These are phyloP conservation scores for Ostrea denselamellosa DNA, from an alignment of 1,140 invertebrate species.

Conservation along the genomic window DNA sequence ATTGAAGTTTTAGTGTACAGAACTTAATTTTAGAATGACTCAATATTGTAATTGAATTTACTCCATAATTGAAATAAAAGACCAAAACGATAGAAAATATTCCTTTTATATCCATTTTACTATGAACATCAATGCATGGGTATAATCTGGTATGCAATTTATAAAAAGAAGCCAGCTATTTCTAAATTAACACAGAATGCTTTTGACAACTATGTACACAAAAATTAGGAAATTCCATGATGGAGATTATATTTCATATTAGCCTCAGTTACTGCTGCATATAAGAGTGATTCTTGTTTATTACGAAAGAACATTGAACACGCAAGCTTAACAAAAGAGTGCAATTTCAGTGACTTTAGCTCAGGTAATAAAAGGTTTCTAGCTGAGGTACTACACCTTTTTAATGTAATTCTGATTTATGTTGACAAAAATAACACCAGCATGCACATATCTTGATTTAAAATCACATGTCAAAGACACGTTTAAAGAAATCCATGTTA, in stretches of 20 bases:
- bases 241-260: conserved; percentile 13
- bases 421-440: conserved; percentile 11
- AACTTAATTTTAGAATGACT: background rate
- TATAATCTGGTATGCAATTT: background rate
- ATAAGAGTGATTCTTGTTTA: background rate
- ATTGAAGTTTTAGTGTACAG: too few species aligned
- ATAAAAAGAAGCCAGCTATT: background rate
- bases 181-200: background rate
- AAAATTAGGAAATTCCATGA: background rate
- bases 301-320: conserved; percentile 7
- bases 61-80: background rate
- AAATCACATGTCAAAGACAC: conserved; percentile 18
- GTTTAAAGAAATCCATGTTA: conserved; percentile 1
- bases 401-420: background rate
- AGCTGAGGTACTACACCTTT: conserved; percentile 7
- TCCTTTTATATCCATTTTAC: background rate
- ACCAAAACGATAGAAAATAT: background rate
- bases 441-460: conserved; percentile 16
- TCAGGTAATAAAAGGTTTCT: conserved; percentile 16
- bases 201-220: conserved; percentile 12
- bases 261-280: background rate
- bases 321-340: background rate
- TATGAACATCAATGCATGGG: background rate
- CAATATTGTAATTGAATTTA: background rate
- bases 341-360: conserved; percentile 16